phyloP scores from a whole-genome alignment of 2,888 invertebrate genomes.

The Meliscaeva auricollis region DNA sequence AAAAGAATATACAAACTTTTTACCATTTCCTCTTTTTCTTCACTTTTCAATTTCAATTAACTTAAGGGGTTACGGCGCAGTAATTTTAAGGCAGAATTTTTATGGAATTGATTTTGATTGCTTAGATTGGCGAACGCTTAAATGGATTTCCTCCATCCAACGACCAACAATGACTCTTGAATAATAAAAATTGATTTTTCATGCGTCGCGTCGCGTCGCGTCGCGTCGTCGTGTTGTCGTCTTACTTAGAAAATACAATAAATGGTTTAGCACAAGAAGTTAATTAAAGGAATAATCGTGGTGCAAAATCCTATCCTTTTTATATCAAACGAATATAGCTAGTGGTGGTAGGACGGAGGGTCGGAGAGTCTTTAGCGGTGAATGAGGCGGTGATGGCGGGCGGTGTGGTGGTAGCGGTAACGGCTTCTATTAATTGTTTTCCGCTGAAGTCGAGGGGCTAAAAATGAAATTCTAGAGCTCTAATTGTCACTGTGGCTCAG shows the following conservation, averaged over 20 bases:
- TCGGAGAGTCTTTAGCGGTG: neutral
- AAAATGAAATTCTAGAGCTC: slow-evolving; percentile 17
- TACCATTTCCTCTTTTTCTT: slow-evolving; percentile 11
- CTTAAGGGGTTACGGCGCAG: slow-evolving; percentile 65
- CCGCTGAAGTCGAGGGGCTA: neutral
- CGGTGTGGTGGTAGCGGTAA: neutral
- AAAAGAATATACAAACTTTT: slow-evolving; percentile 2
- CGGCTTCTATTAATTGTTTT: slow-evolving; percentile 21
- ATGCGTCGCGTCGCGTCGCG: slow-evolving; percentile 26
- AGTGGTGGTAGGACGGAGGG: neutral
- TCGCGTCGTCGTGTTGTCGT: slow-evolving; percentile 3
- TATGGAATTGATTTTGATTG: slow-evolving; percentile 58
- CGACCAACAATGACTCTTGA: slow-evolving; percentile 17
- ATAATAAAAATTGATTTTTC: slow-evolving; percentile 56
- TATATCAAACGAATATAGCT: slow-evolving; percentile 39
- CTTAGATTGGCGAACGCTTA: slow-evolving; percentile 29
- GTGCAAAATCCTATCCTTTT: slow-evolving; percentile 55
- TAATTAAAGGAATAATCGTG: slow-evolving; percentile 58
- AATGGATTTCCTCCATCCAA: slow-evolving; percentile 42
- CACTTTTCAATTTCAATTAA: slow-evolving; percentile 58
- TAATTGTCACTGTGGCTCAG: slow-evolving; percentile 54
- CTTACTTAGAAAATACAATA: slow-evolving; percentile 15
- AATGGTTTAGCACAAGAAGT: slow-evolving; percentile 47
- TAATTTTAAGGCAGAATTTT: slow-evolving; percentile 58
- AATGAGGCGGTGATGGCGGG: neutral